Evolutionary conservation across 2,113 vertebrate species (phyloP).

Genomic region (Carettochelys insculpta): DNA sequence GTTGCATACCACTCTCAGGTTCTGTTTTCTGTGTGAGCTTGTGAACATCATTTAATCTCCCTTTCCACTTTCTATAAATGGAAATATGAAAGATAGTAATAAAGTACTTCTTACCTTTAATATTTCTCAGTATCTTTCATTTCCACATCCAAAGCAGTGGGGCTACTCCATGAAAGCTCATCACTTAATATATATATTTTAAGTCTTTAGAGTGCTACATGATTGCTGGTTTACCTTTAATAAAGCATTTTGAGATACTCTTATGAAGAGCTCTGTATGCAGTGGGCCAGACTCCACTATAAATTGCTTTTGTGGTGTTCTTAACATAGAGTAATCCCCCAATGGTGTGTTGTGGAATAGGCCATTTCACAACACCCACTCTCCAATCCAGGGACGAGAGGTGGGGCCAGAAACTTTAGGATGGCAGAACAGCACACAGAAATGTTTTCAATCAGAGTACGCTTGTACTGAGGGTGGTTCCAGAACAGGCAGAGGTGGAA

Average conservation of each 20-base stretch:
- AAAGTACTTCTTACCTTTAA: not conserved
- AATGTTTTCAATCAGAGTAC: no score
- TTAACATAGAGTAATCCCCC: not conserved
- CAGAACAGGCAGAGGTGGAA: not conserved
- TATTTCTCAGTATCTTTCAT: no score
- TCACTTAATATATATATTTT: no score
- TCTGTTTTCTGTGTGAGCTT: not conserved
- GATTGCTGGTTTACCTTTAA: no score
- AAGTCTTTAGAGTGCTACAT: no score
- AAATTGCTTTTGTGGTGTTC: not conserved
- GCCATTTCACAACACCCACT: not conserved
- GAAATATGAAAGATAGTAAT: not conserved
- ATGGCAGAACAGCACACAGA: not conserved
- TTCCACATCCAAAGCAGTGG: no score
- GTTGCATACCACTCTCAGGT: not conserved
- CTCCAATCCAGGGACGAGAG: not conserved
- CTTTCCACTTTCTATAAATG: no score
- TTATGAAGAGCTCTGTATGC: not conserved
- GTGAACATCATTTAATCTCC: not conserved
- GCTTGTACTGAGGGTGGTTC: no score
- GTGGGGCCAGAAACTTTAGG: not conserved
- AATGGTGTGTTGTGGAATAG: not conserved
- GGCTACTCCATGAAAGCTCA: no score
- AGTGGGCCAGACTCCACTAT: not conserved
- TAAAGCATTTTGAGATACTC: not conserved